phyloP scores from a whole-genome alignment of 2,113 vertebrate species.

The Pardalotus punctatus region DNA sequence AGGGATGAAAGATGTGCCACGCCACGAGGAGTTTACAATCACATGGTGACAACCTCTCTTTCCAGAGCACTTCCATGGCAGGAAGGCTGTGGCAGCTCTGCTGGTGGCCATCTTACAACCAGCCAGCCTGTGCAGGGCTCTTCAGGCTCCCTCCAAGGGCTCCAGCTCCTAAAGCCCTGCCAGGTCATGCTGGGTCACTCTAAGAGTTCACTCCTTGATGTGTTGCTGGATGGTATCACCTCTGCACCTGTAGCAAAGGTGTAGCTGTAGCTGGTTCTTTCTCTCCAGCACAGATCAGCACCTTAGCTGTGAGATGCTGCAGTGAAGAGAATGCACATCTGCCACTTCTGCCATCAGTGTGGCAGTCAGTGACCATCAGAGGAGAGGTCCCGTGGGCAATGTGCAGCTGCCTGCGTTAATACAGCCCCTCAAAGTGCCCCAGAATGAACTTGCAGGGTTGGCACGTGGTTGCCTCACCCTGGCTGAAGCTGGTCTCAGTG shows the following conservation, averaged over 20 bases:
- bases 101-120: neutral
- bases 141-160: neutral
- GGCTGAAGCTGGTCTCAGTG: neutral
- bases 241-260: neutral
- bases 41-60: neutral
- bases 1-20: neutral
- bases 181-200: neutral
- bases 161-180: neutral
- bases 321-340: neutral
- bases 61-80: neutral
- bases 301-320: neutral
- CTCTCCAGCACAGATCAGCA: neutral
- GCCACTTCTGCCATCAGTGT: neutral
- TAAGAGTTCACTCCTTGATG: rapidly evolving
- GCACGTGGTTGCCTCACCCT: neutral
- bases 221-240: neutral
- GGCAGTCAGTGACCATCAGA: neutral
- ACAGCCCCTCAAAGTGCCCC: neutral
- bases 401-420: neutral
- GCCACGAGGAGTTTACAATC: neutral
- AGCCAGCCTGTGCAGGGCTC: neutral
- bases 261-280: neutral
- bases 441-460: neutral
- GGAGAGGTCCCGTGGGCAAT: neutral
- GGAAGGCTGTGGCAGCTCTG: neutral